Evolutionary conservation across 2,113 vertebrate species (phyloP).

Genomic region (Lophura nycthemera): DNA sequence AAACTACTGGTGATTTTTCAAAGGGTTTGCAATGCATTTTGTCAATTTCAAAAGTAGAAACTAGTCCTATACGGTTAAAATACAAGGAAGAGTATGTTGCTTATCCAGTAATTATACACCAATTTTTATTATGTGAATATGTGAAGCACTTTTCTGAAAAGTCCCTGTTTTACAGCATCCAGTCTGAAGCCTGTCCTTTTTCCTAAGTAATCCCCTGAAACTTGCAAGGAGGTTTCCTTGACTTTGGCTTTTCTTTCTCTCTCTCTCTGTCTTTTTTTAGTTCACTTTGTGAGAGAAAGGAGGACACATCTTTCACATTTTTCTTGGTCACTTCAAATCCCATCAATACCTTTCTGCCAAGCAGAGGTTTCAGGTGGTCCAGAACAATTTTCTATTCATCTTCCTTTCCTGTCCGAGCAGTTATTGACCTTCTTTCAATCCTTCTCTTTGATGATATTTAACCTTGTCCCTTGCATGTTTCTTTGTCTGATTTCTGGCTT

Average conservation of each 20-base stretch:
- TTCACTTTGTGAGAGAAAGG: constrained; percentile 46
- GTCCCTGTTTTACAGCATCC: not conserved
- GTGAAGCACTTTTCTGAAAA: not conserved
- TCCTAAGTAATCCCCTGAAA: not conserved
- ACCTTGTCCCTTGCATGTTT: constrained; percentile 76
- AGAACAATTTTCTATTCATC: constrained; percentile 76
- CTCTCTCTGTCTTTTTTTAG: not conserved
- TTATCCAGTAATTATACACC: not conserved
- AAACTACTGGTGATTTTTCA: not conserved
- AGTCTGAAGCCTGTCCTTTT: not conserved
- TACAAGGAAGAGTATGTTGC: not conserved
- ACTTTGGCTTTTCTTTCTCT: constrained; percentile 16
- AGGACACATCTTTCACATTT: constrained; percentile 68
- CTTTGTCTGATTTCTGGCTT: constrained; percentile 76
- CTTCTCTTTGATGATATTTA: constrained; percentile 80
- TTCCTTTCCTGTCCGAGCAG: constrained; percentile 74
- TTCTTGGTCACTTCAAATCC: constrained; percentile 73
- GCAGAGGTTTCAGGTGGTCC: constrained; percentile 57
- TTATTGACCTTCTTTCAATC: constrained; percentile 82
- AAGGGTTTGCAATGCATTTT: not conserved
- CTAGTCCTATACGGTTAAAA: not conserved
- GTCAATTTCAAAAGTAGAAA: not conserved
- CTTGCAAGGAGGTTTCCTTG: not conserved
- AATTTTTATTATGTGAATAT: not conserved
- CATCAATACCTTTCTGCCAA: constrained; percentile 74